Percentiles rank a stretch among this genome's conserved stretches.
phyloP scores from a whole-genome alignment of 37 sponge, comb jelly and placozoan species.

The Beroe forskalii region DNA sequence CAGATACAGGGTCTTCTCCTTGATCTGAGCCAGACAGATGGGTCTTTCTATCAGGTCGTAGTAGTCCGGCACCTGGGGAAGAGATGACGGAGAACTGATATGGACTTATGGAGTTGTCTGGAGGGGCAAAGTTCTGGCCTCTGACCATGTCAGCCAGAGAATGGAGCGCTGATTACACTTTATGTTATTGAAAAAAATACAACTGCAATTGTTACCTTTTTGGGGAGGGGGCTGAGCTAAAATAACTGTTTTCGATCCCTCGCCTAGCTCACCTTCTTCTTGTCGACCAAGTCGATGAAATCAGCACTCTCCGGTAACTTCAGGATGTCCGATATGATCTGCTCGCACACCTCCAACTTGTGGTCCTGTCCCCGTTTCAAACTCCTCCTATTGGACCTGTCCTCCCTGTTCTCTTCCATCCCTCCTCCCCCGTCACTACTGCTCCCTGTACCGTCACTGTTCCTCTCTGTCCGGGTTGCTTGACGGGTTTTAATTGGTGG shows the following conservation, averaged over 20 bases:
- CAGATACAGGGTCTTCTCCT: slow-evolving; percentile 18
- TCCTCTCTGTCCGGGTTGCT: neutral
- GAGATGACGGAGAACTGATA: too few relatives aligned
- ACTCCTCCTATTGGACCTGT: slow-evolving; percentile 21
- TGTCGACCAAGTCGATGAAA: slow-evolving; percentile 55
- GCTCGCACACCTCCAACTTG: slow-evolving; percentile 37
- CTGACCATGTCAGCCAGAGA: too few relatives aligned
- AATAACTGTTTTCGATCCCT: too few relatives aligned
- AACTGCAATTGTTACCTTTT: too few relatives aligned
- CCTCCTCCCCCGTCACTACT: neutral
- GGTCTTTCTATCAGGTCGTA: slow-evolving; percentile 35
- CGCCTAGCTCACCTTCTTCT: slow-evolving; percentile 55
- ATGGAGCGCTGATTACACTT: too few relatives aligned
- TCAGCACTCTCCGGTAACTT: slow-evolving; percentile 46
- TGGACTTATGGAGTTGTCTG: too few relatives aligned
- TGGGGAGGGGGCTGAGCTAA: too few relatives aligned
- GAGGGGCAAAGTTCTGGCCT: too few relatives aligned
- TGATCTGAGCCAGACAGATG: slow-evolving; percentile 58
- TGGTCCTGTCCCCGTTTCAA: slow-evolving; percentile 7
- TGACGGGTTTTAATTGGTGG: neutral
- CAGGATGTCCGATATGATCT: slow-evolving; percentile 25
- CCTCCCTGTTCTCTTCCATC: neutral
- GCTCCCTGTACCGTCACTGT: neutral
- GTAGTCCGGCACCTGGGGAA: slow-evolving; percentile 40
- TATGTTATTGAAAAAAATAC: too few relatives aligned